These are phyloP conservation scores for Noctua janthina DNA, from an alignment of 2,888 invertebrate species.

Conservation along the genomic window DNA sequence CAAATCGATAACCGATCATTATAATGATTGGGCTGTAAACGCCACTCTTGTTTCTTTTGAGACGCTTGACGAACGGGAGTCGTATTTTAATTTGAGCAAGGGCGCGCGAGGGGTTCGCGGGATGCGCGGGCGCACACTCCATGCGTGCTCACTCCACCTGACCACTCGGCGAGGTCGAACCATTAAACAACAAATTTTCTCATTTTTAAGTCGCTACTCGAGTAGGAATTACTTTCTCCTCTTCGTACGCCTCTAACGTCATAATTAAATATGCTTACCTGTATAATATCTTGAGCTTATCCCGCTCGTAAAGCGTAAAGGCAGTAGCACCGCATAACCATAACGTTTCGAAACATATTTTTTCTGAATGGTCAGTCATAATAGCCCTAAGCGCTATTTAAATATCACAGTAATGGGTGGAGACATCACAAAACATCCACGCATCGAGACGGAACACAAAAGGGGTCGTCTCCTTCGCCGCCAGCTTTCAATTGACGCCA, in stretches of 20 bases:
- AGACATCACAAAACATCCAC: conserved; percentile 70
- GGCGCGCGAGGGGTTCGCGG: conserved; percentile 55
- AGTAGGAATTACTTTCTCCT: conserved; percentile 54
- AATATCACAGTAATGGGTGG: conserved; percentile 72
- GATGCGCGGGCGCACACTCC: conserved; percentile 54
- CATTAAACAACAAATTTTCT: conserved; percentile 64
- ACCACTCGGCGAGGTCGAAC: conserved; percentile 54
- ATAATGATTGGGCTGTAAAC: conserved; percentile 89
- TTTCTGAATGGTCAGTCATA: conserved; percentile 63
- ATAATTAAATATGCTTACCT: conserved; percentile 58
- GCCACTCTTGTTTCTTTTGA: conserved; percentile 83
- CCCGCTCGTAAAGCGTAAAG: conserved; percentile 56
- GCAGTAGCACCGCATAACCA: conserved; percentile 48
- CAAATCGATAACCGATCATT: conserved; percentile 90
- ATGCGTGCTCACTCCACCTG: conserved; percentile 65
- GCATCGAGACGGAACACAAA: conserved; percentile 69
- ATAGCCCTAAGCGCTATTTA: conserved; percentile 75
- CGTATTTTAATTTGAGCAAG: conserved; percentile 78
- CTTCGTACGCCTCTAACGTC: conserved; percentile 59
- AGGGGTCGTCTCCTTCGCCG: conserved; percentile 70
- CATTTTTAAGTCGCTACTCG: conserved; percentile 58
- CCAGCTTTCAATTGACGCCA: conserved; percentile 78
- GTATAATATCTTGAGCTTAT: conserved; percentile 25
- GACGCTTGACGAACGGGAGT: conserved; percentile 86
- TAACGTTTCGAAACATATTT: conserved; percentile 54